These are phyloP conservation scores for Oxyruncus cristatus DNA, from an alignment of 2,113 vertebrate genomes.

Conservation along the genomic window DNA sequence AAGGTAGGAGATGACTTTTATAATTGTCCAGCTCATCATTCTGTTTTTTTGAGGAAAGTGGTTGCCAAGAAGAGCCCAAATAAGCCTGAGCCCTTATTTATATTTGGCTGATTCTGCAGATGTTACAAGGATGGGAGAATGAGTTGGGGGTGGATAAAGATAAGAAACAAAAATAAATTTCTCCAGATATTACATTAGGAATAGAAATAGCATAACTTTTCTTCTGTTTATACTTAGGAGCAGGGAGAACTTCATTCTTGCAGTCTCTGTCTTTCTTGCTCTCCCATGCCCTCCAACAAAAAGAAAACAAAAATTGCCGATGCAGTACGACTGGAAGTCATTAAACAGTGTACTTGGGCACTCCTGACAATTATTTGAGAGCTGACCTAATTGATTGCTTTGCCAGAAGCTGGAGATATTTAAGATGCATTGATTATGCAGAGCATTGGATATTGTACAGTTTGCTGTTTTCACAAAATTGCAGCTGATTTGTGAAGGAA, in stretches of 20 bases:
- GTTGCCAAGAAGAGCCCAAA: background rate
- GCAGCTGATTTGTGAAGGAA: background rate
- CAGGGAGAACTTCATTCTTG: background rate
- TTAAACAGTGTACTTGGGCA: background rate
- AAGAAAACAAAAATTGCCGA: background rate
- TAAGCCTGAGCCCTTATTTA: background rate
- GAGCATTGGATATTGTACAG: background rate
- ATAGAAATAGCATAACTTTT: background rate
- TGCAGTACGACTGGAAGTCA: background rate
- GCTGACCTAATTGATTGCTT: background rate
- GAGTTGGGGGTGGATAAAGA: background rate
- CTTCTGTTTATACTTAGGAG: background rate
- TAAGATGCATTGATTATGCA: conserved; percentile 15
- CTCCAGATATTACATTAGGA: background rate
- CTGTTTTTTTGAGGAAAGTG: background rate
- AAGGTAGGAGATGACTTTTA: background rate
- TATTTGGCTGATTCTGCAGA: background rate
- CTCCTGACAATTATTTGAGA: background rate
- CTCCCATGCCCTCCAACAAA: fast-evolving
- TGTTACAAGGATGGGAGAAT: background rate
- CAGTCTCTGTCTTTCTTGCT: background rate
- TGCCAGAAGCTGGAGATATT: background rate
- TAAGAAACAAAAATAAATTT: background rate
- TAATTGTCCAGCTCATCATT: background rate
- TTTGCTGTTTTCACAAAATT: background rate